phyloP scores from a whole-genome alignment of 2,113 vertebrate species.

The Amphiprion ocellaris region DNA sequence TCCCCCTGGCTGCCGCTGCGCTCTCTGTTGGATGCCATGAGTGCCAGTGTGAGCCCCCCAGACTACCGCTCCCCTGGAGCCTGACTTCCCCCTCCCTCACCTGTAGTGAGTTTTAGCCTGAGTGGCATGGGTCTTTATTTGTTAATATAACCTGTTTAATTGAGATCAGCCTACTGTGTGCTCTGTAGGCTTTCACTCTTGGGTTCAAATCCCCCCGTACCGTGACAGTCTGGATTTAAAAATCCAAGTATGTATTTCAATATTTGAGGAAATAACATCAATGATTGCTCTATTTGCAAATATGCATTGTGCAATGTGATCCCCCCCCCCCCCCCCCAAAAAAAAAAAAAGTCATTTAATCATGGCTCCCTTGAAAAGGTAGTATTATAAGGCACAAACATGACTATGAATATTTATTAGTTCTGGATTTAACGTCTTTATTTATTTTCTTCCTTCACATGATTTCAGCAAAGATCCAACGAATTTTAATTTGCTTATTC shows the following conservation, averaged over 20 bases:
- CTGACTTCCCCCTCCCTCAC: too few relatives aligned
- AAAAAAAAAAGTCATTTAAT: background rate
- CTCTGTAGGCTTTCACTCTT: too few relatives aligned
- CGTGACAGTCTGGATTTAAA: background rate
- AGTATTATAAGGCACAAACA: conserved; percentile 21
- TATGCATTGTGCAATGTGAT: background rate
- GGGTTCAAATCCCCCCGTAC: too few relatives aligned
- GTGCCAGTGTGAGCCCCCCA: too few relatives aligned
- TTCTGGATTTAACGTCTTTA: conserved; percentile 7
- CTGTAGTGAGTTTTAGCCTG: too few relatives aligned
- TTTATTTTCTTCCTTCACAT: conserved; percentile 30
- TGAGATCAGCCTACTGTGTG: too few relatives aligned
- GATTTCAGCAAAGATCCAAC: conserved; percentile 4
- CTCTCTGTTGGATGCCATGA: too few relatives aligned
- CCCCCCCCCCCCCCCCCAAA: background rate
- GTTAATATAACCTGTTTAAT: too few relatives aligned
- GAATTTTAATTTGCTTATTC: conserved; percentile 10
- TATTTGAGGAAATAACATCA: background rate
- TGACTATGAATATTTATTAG: conserved; percentile 45
- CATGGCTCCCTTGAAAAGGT: background rate
- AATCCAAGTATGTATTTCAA: conserved; percentile 11
- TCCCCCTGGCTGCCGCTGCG: too few relatives aligned
- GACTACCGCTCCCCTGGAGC: too few relatives aligned
- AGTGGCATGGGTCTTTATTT: too few relatives aligned
- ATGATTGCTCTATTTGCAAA: conserved; percentile 18